phyloP scores from a whole-genome alignment of 2,797 vertebrate genomes.

The Pipistrellus kuhlii region DNA sequence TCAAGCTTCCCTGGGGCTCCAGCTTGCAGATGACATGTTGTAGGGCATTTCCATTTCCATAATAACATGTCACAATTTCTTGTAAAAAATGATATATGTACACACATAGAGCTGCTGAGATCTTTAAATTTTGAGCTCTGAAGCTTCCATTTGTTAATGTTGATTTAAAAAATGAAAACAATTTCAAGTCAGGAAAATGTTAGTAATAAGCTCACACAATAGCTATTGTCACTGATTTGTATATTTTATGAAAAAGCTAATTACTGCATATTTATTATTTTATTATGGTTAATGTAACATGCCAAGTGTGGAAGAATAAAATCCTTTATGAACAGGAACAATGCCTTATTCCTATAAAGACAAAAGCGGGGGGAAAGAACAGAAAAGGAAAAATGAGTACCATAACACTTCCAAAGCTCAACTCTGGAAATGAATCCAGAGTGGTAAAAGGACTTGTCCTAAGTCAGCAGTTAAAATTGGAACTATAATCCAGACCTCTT shows the following conservation, averaged over 20 bases:
- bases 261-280: constrained; percentile 84
- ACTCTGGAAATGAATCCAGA: too few species aligned
- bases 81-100: background rate
- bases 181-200: constrained; percentile 84
- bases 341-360: background rate
- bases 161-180: constrained; percentile 86
- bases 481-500: too few species aligned
- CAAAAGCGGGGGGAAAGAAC: background rate
- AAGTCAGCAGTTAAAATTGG: too few species aligned
- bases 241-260: constrained; percentile 85
- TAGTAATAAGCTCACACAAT: constrained; percentile 83
- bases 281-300: constrained; percentile 79
- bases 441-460: too few species aligned
- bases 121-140: constrained; percentile 77
- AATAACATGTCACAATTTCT: background rate
- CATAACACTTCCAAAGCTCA: too few species aligned
- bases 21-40: background rate
- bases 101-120: background rate
- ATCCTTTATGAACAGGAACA: constrained; percentile 23
- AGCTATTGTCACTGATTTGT: constrained; percentile 84
- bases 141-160: constrained; percentile 81
- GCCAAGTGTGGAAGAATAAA: background rate
- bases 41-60: background rate
- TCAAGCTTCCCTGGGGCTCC: background rate
- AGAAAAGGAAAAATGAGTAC: too few species aligned